These are phyloP conservation scores for Enteromius fasciolatus DNA, from an alignment of 2,797 vertebrate genomes.

Conservation along the genomic window DNA sequence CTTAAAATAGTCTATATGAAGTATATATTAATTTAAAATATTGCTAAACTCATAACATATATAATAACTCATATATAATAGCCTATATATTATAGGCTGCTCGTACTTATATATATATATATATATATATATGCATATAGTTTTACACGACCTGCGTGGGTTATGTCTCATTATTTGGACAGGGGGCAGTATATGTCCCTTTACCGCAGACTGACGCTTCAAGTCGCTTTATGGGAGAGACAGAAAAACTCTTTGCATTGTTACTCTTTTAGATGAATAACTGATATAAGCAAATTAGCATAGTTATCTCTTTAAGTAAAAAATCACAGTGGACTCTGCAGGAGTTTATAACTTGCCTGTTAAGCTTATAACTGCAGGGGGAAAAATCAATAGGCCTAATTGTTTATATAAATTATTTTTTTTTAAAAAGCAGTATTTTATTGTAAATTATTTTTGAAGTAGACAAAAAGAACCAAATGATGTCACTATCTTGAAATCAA, in stretches of 20 bases:
- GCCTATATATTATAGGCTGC: neutral
- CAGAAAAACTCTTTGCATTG: neutral
- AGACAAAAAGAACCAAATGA: neutral
- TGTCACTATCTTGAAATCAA: neutral
- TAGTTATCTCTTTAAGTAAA: neutral
- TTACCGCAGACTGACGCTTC: neutral
- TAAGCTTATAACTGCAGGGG: neutral
- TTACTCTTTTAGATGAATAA: neutral
- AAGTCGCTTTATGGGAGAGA: neutral
- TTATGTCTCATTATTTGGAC: slow-evolving; percentile 17
- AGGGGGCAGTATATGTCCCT: slow-evolving; percentile 42
- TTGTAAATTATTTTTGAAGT: neutral
- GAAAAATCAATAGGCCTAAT: neutral
- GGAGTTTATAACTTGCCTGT: neutral
- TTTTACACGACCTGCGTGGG: neutral
- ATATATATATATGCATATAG: neutral
- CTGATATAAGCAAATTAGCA: neutral
- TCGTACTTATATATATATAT: too few relatives aligned
- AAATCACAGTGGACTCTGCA: neutral
- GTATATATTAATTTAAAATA: neutral
- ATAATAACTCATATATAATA: too few relatives aligned
- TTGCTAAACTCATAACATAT: neutral
- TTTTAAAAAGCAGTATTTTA: neutral
- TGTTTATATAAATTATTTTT: neutral
- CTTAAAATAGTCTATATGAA: neutral